These are phyloP conservation scores for Amphipyra berbera DNA, from an alignment of 2,888 invertebrate species.

Conservation along the genomic window DNA sequence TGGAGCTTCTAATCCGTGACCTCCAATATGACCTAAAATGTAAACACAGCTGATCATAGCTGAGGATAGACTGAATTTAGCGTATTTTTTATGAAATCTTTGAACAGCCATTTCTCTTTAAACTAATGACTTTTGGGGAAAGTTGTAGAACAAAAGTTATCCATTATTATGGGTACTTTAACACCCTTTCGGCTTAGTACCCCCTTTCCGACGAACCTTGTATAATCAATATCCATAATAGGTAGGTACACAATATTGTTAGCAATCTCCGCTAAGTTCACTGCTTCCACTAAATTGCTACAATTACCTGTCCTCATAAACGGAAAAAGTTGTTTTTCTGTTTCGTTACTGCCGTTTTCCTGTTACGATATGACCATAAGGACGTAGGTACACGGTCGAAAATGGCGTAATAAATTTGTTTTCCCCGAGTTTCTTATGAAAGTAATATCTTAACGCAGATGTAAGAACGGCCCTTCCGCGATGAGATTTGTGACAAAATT, in stretches of 20 bases:
- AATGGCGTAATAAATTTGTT: constrained; percentile 61
- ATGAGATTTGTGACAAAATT: constrained; percentile 57
- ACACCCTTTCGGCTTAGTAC: too few species aligned
- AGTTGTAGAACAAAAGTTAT: too few species aligned
- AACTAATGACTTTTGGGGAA: too few species aligned
- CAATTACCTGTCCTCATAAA: constrained; percentile 48
- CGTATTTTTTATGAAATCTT: too few species aligned
- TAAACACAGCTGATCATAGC: too few species aligned
- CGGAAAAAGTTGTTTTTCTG: constrained; percentile 31
- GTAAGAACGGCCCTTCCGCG: constrained; percentile 43
- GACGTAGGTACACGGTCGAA: constrained; percentile 13
- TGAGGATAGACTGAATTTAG: too few species aligned
- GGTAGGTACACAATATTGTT: constrained; percentile 9
- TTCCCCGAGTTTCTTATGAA: constrained; percentile 64
- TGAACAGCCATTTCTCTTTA: too few species aligned
- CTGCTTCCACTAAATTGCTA: constrained; percentile 25
- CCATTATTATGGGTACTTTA: too few species aligned
- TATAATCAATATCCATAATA: constrained; percentile 5
- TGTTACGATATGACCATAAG: constrained; percentile 12
- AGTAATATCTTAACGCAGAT: constrained; percentile 67
- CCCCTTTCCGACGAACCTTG: too few species aligned
- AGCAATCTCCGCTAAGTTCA: constrained; percentile 20
- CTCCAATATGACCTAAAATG: too few species aligned
- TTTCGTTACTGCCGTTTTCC: constrained; percentile 21
- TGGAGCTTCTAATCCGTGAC: too few species aligned